Evolutionary conservation across 2,797 vertebrate genomes (phyloP).

Genomic region (Arrhamphus sclerolepis): DNA sequence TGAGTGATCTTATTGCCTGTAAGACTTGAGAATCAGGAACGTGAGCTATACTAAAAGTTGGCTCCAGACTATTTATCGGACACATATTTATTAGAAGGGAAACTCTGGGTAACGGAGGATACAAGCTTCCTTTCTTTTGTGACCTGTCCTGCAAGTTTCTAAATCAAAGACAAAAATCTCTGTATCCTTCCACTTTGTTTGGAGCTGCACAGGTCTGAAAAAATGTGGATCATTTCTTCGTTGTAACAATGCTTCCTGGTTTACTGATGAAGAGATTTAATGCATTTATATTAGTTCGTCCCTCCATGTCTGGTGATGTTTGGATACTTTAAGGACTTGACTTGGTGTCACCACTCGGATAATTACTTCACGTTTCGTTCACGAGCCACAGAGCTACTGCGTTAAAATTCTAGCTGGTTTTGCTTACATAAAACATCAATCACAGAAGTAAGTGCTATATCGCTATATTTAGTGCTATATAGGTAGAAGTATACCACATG

Average conservation of each 20-base stretch:
- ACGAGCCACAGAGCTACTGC: background rate
- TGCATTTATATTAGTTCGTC: too few species aligned
- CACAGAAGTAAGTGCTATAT: background rate
- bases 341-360: too few species aligned
- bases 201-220: too few species aligned
- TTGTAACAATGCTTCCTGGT: too few species aligned
- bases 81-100: background rate
- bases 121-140: background rate
- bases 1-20: slow-evolving; percentile 1
- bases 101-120: background rate
- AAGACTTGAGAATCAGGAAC: background rate
- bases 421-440: background rate
- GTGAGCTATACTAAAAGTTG: background rate
- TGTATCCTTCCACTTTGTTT: too few species aligned
- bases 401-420: background rate
- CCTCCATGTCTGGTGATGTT: too few species aligned
- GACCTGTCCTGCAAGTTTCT: background rate
- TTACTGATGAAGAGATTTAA: too few species aligned
- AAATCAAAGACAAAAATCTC: too few species aligned
- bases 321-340: too few species aligned
- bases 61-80: background rate
- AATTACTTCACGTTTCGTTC: background rate
- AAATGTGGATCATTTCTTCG: too few species aligned
- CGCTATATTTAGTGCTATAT: background rate
- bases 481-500: background rate